phyloP scores from a whole-genome alignment of 2,113 vertebrate genomes.

The Clupea harengus region DNA sequence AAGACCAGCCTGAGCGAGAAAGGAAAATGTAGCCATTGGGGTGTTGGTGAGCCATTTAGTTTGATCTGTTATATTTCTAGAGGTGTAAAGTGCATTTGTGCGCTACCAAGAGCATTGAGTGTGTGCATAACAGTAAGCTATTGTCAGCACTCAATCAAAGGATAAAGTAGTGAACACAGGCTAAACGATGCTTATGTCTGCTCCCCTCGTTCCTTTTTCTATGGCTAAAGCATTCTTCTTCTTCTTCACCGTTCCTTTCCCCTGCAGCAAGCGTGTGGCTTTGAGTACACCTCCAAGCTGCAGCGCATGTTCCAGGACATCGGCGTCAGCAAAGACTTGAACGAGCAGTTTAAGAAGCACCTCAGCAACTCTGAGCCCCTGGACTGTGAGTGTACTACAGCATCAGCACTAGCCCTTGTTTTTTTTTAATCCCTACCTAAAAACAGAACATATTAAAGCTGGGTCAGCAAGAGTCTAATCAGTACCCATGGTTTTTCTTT shows the following conservation, averaged over 20 bases:
- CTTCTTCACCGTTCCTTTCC: not conserved
- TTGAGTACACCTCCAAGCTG: constrained; percentile 98
- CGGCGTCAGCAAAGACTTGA: constrained; percentile 97
- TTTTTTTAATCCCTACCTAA: no score
- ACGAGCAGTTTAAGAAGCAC: constrained; percentile 97
- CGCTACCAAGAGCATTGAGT: not conserved
- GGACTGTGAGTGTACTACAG: constrained; percentile 62
- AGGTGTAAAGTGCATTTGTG: not conserved
- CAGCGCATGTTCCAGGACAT: constrained; percentile 99
- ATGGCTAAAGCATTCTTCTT: no score
- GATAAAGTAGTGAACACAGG: not conserved
- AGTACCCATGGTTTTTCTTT: no score
- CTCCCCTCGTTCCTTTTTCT: no score
- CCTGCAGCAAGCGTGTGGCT: constrained; percentile 95
- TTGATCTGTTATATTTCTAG: not conserved
- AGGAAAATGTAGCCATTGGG: no score
- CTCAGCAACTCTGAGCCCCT: constrained; percentile 92
- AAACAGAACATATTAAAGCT: no score
- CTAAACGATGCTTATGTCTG: not conserved
- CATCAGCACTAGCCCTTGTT: not conserved
- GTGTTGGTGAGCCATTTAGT: no score
- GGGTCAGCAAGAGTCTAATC: not conserved
- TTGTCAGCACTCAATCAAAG: not conserved
- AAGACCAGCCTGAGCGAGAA: no score
- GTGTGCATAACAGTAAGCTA: not conserved